Conservation (phyloP, 2,888 invertebrate species). For the Diadromus collaris region DNA sequence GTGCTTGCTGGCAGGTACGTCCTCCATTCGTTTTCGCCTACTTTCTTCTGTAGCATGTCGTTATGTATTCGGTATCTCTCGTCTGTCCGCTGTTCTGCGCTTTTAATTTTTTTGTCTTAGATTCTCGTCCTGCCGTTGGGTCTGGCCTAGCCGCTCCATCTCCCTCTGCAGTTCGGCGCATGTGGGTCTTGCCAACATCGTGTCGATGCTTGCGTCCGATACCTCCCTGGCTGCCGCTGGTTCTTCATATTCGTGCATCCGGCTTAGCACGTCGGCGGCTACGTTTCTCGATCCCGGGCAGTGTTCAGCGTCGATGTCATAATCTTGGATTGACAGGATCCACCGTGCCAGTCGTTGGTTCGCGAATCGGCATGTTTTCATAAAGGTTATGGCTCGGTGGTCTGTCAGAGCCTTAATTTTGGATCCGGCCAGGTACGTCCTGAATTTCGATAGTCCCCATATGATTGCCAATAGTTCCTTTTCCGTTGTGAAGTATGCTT, state of each 20-base stretch:
- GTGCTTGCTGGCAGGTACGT: background rate
- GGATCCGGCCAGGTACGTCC: slow-evolving; percentile 61
- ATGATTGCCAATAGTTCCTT: slow-evolving; percentile 66
- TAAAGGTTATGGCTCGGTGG: background rate
- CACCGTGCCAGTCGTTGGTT: background rate
- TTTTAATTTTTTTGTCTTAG: too few species aligned
- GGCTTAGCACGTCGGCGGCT: background rate
- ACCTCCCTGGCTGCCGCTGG: background rate
- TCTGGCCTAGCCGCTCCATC: background rate
- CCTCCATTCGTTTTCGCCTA: background rate
- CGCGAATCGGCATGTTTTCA: background rate
- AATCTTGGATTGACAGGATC: too few species aligned
- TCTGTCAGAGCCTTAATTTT: slow-evolving; percentile 53
- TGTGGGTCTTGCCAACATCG: background rate
- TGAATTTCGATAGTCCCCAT: slow-evolving; percentile 48
- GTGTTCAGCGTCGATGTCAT: background rate
- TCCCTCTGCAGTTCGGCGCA: background rate
- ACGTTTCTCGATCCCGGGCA: background rate
- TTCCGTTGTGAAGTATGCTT: slow-evolving; percentile 63
- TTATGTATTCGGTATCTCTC: background rate
- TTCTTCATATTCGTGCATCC: background rate
- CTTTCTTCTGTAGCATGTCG: background rate
- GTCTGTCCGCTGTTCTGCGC: too few species aligned
- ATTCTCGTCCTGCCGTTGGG: too few species aligned
- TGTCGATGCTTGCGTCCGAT: background rate